phyloP scores from a whole-genome alignment of 2,797 vertebrate genomes.

The Tenualosa thibaudeaui region DNA sequence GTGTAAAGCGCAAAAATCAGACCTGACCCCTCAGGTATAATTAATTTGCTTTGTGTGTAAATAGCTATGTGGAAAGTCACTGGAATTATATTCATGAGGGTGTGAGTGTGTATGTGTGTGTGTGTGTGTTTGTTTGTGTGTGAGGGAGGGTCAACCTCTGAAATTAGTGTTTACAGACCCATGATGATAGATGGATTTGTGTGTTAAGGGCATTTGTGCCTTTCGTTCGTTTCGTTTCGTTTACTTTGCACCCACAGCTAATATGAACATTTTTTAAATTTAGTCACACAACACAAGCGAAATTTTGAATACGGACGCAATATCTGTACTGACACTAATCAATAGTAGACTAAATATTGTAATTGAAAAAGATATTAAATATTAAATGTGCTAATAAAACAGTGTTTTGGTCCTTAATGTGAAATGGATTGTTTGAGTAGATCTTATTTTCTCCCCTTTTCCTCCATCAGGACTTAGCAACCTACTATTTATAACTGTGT shows the following conservation, averaged over 20 bases:
- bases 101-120: no score
- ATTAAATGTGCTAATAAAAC: background rate
- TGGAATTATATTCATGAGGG: background rate
- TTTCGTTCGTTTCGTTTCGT: no score
- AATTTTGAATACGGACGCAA: background rate
- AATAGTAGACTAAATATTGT: background rate
- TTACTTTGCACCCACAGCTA: background rate
- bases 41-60: conserved; percentile 18
- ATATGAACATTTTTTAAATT: background rate
- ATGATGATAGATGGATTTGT: background rate
- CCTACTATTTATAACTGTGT: background rate
- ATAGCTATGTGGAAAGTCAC: background rate
- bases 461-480: background rate
- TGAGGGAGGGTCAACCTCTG: background rate
- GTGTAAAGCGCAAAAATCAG: background rate
- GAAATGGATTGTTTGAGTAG: no score
- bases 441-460: background rate
- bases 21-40: conserved; percentile 14
- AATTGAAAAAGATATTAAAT: no score
- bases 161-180: background rate
- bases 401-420: background rate
- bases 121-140: no score
- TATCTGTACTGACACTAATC: background rate
- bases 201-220: background rate
- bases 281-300: background rate